Base-by-base conservation (phyloP, 2,888 invertebrate species). In the Cerceris ruficornis region DNA sequence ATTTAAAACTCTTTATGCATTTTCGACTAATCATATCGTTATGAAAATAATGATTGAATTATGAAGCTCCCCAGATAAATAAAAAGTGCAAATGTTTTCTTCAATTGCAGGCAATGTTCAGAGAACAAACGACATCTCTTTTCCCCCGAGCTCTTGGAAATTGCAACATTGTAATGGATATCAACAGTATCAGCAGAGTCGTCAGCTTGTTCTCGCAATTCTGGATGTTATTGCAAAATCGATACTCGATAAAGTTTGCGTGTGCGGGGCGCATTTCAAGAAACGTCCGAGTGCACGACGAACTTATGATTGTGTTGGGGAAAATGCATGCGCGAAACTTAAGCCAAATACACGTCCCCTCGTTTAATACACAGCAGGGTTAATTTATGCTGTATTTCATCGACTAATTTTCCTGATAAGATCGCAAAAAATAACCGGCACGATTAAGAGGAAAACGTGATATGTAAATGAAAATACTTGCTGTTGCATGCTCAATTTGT, bases 161-260 rank as follows among this genome's bases (percentile, higher is more conserved):
- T 50, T 7, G 54, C 14, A 9, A 54, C 2, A 28, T 41, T 39
- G 61, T 46, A 58, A 57, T 66, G 64, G 76, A 68, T 67, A 76
- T 50, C 68, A 42, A 13, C 42, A 7, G 59, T 74, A 55, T 64
- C 42, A 64, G 43, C 7, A 14, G 28, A 64, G 68, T 76, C 68
- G 72, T 72, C 62, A 66, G 72, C 66, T 52, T 69, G 66, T 75
- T 75, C 60, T 76, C 74, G 39, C 74, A 14, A 64, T 68, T 69
- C 59, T 39, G 50, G 41, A 60, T 57, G 69, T 69, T 75, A 75
- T 75, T 77, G 77, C 65, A 77, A 77, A 77, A 77, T 77, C 77
- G 77, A 77, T 77, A 77, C 60, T 28, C 77, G 77, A 77, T 77
- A 65, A 69, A 77, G 77, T 75, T 77, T 77, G 77, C 77, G 69